Evolutionary conservation across 2,797 vertebrate genomes (phyloP).

Genomic region (Macroramphosus scolopax): DNA sequence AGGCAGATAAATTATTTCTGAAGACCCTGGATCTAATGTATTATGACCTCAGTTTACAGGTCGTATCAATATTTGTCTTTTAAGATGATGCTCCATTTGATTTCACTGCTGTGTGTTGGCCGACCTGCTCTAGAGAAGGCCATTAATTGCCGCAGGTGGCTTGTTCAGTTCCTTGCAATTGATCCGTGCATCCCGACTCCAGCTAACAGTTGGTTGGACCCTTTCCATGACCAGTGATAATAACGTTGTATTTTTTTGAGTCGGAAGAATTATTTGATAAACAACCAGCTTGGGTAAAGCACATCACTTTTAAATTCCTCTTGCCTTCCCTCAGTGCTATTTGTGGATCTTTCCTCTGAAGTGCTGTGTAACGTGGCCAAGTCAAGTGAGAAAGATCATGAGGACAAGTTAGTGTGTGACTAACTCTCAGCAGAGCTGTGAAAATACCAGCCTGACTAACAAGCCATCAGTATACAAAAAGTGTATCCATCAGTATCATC

Average conservation of each 20-base stretch:
- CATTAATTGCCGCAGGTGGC: conserved; percentile 35
- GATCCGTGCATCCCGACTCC: conserved; percentile 15
- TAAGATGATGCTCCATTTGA: conserved; percentile 31
- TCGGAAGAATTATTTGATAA: neutral
- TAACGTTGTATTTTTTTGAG: too few species aligned
- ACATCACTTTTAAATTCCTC: too few species aligned
- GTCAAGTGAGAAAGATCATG: conserved; percentile 60
- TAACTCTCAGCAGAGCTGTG: conserved; percentile 57
- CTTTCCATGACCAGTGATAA: conserved; percentile 30
- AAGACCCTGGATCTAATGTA: conserved; percentile 13
- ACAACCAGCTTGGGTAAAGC: neutral
- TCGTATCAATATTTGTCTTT: conserved; percentile 14
- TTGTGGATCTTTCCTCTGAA: conserved; percentile 52
- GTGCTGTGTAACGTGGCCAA: conserved; percentile 41
- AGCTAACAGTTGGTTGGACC: conserved; percentile 30
- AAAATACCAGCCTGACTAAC: conserved; percentile 39
- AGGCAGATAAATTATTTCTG: conserved; percentile 8
- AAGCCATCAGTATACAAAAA: conserved; percentile 7
- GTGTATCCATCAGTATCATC: conserved; percentile 10
- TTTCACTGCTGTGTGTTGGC: conserved; percentile 25
- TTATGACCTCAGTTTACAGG: conserved; percentile 7
- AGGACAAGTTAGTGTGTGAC: conserved; percentile 51
- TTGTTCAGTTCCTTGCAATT: conserved; percentile 18
- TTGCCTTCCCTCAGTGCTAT: conserved; percentile 56
- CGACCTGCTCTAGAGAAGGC: conserved; percentile 34